Conservation (phyloP, 1,140 invertebrate genomes). For the Pentalonia nigronervosa region DNA sequence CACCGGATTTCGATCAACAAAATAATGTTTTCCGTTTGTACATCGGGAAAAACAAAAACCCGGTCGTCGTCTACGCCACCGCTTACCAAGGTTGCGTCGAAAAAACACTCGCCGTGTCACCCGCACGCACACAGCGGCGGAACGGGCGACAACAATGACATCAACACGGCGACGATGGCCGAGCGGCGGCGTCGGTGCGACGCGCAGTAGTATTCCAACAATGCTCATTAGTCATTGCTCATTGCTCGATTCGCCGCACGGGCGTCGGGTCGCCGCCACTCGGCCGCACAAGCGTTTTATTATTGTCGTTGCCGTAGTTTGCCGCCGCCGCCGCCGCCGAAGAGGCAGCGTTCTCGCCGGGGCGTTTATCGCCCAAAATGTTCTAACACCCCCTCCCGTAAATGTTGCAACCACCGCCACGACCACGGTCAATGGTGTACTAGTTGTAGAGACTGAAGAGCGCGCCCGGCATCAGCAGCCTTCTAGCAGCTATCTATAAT, state of each 20-base stretch:
- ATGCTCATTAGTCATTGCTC: conserved; percentile 9
- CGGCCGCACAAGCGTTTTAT: not conserved
- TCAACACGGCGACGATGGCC: conserved; percentile 30
- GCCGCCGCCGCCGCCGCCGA: too few species aligned
- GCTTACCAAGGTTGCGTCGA: conserved; percentile 43
- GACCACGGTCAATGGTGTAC: conserved; percentile 23
- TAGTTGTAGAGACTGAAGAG: not conserved
- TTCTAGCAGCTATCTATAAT: not conserved
- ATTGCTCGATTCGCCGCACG: not conserved
- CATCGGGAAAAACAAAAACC: conserved; percentile 41
- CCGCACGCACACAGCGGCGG: not conserved
- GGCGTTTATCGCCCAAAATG: not conserved
- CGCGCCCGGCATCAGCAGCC: not conserved
- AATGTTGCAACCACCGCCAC: not conserved
- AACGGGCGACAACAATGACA: conserved; percentile 56
- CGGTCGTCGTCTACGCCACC: not conserved
- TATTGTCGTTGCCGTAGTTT: not conserved
- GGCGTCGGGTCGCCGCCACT: not conserved
- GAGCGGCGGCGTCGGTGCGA: not conserved
- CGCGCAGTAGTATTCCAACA: not conserved
- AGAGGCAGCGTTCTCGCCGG: conserved; percentile 30
- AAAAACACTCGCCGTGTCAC: conserved; percentile 4
- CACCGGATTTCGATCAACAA: conserved; percentile 52
- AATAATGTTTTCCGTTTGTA: conserved; percentile 55
- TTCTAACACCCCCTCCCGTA: not conserved